Conservation (phyloP, 2,797 vertebrate genomes). For the Hephaestus fuliginosus region DNA sequence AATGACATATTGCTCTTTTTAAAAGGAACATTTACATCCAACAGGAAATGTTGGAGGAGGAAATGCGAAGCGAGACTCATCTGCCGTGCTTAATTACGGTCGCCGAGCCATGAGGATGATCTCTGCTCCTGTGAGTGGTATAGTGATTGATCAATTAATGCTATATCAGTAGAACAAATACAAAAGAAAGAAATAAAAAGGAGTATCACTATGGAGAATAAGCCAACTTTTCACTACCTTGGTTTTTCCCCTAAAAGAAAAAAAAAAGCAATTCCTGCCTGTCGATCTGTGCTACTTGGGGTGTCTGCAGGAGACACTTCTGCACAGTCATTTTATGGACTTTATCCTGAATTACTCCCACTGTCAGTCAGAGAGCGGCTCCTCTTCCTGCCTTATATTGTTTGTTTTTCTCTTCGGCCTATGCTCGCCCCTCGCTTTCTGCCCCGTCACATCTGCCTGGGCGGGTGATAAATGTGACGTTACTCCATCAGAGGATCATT, state of each 20-base stretch:
- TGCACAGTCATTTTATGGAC: constrained; percentile 47
- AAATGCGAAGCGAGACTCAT: too few species aligned
- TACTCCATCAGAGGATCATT: constrained; percentile 91
- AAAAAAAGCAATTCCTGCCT: constrained; percentile 22
- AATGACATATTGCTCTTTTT: too few species aligned
- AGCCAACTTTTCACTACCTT: neutral
- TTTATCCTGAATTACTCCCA: constrained; percentile 59
- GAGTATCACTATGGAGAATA: neutral
- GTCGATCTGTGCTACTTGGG: constrained; percentile 12
- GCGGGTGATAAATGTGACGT: constrained; percentile 90
- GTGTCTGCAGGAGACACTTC: constrained; percentile 34
- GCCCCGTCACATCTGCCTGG: constrained; percentile 85
- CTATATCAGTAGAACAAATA: constrained; percentile 13
- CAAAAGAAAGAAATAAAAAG: neutral
- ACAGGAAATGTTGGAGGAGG: too few species aligned
- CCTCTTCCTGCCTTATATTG: constrained; percentile 63
- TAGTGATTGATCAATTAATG: constrained; percentile 10
- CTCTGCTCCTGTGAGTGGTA: neutral
- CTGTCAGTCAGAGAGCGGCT: constrained; percentile 79
- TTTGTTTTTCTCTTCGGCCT: constrained; percentile 78
- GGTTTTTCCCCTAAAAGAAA: neutral
- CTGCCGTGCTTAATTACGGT: neutral
- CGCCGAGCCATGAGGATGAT: neutral
- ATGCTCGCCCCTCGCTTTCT: constrained; percentile 83
- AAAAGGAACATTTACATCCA: neutral